phyloP scores from a whole-genome alignment of 2,888 invertebrate species.

The Caenorhabditis imperialis region DNA sequence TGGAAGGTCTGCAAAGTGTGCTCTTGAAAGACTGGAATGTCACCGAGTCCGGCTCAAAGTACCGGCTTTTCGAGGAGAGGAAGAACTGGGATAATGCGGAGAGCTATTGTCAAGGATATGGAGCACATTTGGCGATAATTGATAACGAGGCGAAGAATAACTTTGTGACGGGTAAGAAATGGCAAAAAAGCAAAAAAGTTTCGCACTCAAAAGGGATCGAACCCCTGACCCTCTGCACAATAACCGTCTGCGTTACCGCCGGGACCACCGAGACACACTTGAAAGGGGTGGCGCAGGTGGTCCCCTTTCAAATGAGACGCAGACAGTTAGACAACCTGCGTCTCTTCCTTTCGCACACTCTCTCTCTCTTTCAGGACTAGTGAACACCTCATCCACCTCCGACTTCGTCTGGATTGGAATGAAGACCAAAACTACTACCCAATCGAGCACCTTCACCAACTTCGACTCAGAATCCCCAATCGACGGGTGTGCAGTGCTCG shows the following conservation, averaged over 20 bases:
- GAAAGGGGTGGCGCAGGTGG: too few species aligned
- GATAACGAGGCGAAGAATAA: conserved; percentile 64
- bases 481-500: conserved; percentile 63
- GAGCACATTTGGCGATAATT: conserved; percentile 63
- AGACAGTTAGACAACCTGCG: too few species aligned
- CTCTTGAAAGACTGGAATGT: conserved; percentile 63
- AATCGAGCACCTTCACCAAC: conserved; percentile 55
- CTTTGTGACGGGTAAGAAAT: conserved; percentile 60
- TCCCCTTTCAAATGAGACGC: too few species aligned
- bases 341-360: too few species aligned
- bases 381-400: conserved; percentile 47
- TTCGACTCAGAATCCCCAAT: conserved; percentile 61
- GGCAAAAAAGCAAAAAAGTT: too few species aligned
- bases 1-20: conserved; percentile 43
- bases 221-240: too few species aligned
- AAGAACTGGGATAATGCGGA: conserved; percentile 69
- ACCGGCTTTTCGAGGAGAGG: conserved; percentile 62
- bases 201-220: too few species aligned
- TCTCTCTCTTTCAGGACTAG: conserved; percentile 40
- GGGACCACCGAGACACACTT: too few species aligned
- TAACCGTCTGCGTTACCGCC: too few species aligned
- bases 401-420: conserved; percentile 69
- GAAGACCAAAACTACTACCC: conserved; percentile 64
- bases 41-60: conserved; percentile 63
- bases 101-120: conserved; percentile 59